phyloP scores from a whole-genome alignment of 2,113 vertebrate species.

The Dendropsophus ebraccatus region DNA sequence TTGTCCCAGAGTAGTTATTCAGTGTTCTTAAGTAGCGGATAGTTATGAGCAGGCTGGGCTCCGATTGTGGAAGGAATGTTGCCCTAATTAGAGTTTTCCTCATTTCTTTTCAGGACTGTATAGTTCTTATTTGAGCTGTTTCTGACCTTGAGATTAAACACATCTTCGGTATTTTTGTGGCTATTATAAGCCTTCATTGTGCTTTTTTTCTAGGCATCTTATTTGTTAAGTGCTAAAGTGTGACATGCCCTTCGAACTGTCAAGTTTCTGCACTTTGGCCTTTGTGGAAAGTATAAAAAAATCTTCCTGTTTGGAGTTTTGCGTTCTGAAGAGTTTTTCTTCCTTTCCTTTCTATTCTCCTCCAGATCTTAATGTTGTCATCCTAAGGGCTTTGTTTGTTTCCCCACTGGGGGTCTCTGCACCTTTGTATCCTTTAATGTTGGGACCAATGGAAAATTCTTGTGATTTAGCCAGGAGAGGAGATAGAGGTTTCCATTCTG shows the following conservation, averaged over 20 bases:
- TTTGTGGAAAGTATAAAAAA: conserved; percentile 39
- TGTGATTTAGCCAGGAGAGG: conserved; percentile 23
- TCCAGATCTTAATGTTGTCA: conserved; percentile 34
- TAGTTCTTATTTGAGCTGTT: conserved; percentile 42
- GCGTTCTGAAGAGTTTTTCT: conserved; percentile 39
- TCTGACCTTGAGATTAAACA: conserved; percentile 46
- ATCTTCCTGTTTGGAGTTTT: conserved; percentile 40
- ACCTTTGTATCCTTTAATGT: conserved; percentile 43
- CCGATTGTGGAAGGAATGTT: conserved; percentile 41
- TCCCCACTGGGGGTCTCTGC: conserved; percentile 38
- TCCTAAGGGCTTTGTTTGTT: conserved; percentile 33
- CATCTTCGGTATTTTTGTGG: conserved; percentile 45
- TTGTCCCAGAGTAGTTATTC: neutral
- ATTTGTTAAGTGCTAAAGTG: conserved; percentile 53
- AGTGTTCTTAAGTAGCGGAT: conserved; percentile 25
- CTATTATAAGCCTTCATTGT: conserved; percentile 29
- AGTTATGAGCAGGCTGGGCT: conserved; percentile 17
- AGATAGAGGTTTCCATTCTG: conserved; percentile 35
- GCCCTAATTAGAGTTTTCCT: conserved; percentile 55
- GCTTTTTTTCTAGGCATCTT: neutral
- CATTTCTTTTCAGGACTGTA: conserved; percentile 18
- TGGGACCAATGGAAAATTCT: neutral
- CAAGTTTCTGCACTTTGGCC: conserved; percentile 41
- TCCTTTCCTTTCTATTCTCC: conserved; percentile 16
- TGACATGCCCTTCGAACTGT: conserved; percentile 52